Evolutionary conservation across 2,113 vertebrate genomes (phyloP), one percentile per base, ranked within the genome.

Genomic region (Catharus fuscescens): DNA sequence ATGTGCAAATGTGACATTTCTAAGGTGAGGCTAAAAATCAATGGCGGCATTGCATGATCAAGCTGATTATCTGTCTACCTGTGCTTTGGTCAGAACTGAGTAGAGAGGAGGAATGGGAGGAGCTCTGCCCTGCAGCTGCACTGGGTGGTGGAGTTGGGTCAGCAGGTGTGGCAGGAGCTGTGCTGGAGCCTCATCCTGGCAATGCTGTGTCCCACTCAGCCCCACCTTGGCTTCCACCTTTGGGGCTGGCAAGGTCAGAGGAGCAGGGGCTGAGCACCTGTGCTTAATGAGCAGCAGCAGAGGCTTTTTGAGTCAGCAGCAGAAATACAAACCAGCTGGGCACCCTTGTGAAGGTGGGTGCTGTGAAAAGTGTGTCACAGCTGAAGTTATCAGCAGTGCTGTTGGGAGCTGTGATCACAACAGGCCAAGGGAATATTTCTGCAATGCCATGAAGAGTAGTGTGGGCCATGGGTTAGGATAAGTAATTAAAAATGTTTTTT

Each of bases 11-110:
- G 14, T 31, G 29, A 45, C 24, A n/a, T 54, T 81, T 44, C 18
- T 69, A 59, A 45, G 21, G 8, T 12, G 21, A 10, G 5, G 17
- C 78, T 78, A 81, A 69, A 72, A 77, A 69, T 26, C 19, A 40
- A 5, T 5, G 20, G 16, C 59, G 40, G 21, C 12, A 50, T 42
- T 60, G n/a, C 9, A 26, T 81, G 61, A 29, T 31, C 19, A 67
- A 21, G 12, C 12, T 36, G 40, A 13, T 26, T 45, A 26, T 38
- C 11, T 14, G 4, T 31, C 0, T 0, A 2, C 12, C 38, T 8
- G 15, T 38, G 24, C 18, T 53, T 8, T 6, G 25, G 12, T 76
- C n/a, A 29, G 74, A 69, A 14, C 8, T 19, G 61, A 28, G 11
- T 5, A 25, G 36, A 34, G 34, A 32, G 59, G n/a, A 34, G 44